Evolutionary conservation across 2,888 invertebrate genomes (phyloP), one percentile per base, ranked within the genome.

Genomic region (Tromatobia lineatoria): DNA sequence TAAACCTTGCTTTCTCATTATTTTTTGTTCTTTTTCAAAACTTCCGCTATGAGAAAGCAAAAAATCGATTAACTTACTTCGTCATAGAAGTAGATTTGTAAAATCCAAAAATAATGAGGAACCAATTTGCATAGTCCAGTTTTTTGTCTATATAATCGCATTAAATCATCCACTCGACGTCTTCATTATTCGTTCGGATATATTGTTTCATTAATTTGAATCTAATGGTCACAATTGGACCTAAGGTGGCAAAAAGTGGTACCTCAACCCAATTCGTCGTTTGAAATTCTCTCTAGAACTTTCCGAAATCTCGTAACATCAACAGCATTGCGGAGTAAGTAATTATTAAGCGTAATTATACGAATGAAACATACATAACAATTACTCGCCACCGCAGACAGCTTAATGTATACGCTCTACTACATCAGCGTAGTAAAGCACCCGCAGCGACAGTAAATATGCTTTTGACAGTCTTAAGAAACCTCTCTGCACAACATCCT

Each of bases 331-430:
- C 50, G 7, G 2, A n/a, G 18, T 7, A 23, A 54, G 23, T 54
- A 2, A 54, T 54, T 54, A 57, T 13, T 25, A 57, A 25, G 25
- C 25, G 54, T 15, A 25, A 57, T 57, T 25, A 25, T 57, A 25
- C 25, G 25, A 25, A 25, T 23, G 52, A 23, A 54, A 54, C 4
- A 10, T 52, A 20, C 20, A 52, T 54, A 11, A 23, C 54, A 57
- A 57, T 23, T 57, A 57, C 54, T 25, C n/a, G 54, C 25, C 54
- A 57, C 23, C 54, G 25, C 54, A 23, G 54, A 11, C 23, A 57
- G 25, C 23, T 13, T 23, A 54, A 25, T 23, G 54, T 13, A 11
- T 23, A 23, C 13, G 10, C 23, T 3, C 3, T 11, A 13, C 1
- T 25, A 4, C 23, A 23, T 23, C n/a, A 10, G 13, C 13, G 54